Base-by-base conservation (phyloP, 2,888 invertebrate genomes). In the Eupithecia subfuscata region DNA sequence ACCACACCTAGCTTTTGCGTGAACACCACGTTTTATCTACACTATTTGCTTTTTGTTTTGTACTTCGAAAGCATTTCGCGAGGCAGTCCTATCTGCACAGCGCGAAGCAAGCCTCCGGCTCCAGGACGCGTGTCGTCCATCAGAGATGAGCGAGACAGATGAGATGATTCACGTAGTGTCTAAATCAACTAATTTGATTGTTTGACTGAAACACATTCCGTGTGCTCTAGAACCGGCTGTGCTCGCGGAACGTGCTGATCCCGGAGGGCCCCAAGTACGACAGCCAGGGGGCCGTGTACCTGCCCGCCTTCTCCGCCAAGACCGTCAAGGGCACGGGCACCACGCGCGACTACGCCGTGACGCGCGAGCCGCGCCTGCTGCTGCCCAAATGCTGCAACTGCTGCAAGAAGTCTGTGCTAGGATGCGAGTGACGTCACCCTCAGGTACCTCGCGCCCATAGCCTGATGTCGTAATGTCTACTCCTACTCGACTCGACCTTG, bases 371-470 rank as follows among this genome's bases (percentile, higher is more conserved):
- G 0, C 0, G 3, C 0, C 60, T 87, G 16, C 30, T 91, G 75
- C 84, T 93, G 83, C 92, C 93, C 37, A 81, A 84, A 56, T 93
- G 93, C 86, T 93, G 93, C 86, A 93, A 93, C 86, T 93, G 93
- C 83, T 93, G 93, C 87, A 85, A 82, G 82, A 92, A 93, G 85
- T 92, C 92, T 2, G 90, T 90, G 76, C 89, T 93, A 12, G 93
- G 93, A 72, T 93, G 93, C 86, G 86, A 90, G 82, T 90, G 83
- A 86, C 30, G 30, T 34, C 64, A 34, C 65, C 18, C 3, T 18
- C 16, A 48, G 30, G 64, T 64, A 34, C 18, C 30, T 25, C 16
- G 11, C 60, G 11, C 25, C 40, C 11, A 45, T 45, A 45, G 14
- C 45, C 16, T 45, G 14, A 4, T 45, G 12, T 45, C 14, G 45